Evolutionary conservation across 2,888 invertebrate genomes (phyloP), one percentile per base, ranked within the genome.

Genomic region (Hymenopus coronatus): DNA sequence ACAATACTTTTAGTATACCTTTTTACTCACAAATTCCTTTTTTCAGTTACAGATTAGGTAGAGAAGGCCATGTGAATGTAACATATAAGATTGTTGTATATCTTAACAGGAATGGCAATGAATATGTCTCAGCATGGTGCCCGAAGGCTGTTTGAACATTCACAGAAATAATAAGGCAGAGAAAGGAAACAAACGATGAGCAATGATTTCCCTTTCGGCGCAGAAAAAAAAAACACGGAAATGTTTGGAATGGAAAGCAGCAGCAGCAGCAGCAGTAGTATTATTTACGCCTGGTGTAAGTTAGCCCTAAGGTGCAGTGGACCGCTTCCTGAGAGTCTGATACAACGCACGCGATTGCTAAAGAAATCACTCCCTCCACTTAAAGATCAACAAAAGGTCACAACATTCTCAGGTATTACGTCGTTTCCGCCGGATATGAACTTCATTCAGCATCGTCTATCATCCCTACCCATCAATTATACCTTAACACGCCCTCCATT

Each of bases 391-490:
- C 27, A 33, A 87, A 87, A 87, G 82, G 87, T 87, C 82, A 82
- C 30, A 87, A 30, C 54, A 87, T 87, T 87, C 82, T 87, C 87
- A 87, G 82, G 82, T 81, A 82, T 81, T 87, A 87, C 82, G 40
- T 87, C 28, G 82, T 87, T 87, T 87, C 87, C 87, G 87, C 82
- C 87, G 87, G 87, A 87, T 82, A 82, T 87, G 87, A 87, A 87
- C 40, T 82, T 87, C 33, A 84, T 84, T 84, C 84, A 84, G 84
- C 84, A 28, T 30, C 84, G 33, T 84, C 87, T 33, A 82, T 87
- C 87, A 82, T 87, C 82, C 82, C 87, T n/a, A 30, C 87, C 82
- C 82, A 82, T 87, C 82, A 87, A 87, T 87, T 87, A 87, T 33
- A 81, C 3, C 54, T 28, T 33, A 82, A 87, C 87, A 87, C 87